Evolutionary conservation across 2,797 vertebrate genomes (phyloP).

Genomic region (Pantherophis vulpinus): DNA sequence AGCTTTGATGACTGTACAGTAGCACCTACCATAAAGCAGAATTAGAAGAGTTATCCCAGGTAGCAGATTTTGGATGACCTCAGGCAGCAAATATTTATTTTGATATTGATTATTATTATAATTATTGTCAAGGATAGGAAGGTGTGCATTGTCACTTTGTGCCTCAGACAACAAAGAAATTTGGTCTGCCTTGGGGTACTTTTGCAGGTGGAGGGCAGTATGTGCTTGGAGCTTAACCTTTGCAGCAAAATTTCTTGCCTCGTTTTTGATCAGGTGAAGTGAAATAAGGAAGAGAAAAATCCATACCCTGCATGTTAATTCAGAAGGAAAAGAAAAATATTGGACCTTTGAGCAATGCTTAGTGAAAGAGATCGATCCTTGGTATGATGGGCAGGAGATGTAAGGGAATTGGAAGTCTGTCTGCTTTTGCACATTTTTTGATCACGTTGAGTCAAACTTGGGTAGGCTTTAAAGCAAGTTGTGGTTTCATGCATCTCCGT

Average conservation of each 20-base stretch:
- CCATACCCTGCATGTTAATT: background rate
- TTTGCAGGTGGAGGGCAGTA: background rate
- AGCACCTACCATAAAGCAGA: background rate
- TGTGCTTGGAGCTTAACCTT: background rate
- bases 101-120: background rate
- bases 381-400: background rate
- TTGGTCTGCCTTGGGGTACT: background rate
- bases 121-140: background rate
- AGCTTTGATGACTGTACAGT: background rate
- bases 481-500: background rate
- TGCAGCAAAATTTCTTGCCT: background rate
- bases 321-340: background rate
- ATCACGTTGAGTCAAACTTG: background rate
- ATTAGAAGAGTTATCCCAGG: background rate
- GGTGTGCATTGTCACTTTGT: background rate
- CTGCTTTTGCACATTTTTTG: background rate
- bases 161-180: background rate
- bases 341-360: background rate
- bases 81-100: background rate
- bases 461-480: background rate
- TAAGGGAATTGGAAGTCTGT: background rate
- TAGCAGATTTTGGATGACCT: background rate
- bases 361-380: background rate
- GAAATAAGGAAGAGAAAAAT: background rate
- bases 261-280: background rate